Evolutionary conservation across 2,113 vertebrate species (phyloP), one percentile per base, ranked within the genome.

Genomic region (Lichenostomus cassidix): DNA sequence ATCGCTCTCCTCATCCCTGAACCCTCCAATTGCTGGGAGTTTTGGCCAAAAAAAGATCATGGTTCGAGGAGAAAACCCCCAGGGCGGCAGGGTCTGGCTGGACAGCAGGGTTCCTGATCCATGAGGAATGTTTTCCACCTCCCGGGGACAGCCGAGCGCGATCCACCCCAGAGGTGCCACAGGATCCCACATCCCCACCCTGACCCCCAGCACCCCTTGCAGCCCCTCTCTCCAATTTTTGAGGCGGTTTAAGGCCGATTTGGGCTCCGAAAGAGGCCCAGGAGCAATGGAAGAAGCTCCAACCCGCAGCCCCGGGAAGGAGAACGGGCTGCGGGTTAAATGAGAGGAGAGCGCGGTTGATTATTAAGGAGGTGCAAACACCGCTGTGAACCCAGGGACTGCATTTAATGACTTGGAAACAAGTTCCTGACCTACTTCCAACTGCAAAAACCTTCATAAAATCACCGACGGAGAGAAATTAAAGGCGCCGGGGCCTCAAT

Each of bases 361-460:
- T 33, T 56, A 20, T 37, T n/a, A 24, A 73, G 71, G 46, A 93
- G 90, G 88, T 67, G 94, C 86, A 67, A 87, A 91, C 80, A 64
- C 56, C 17, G 28, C 91, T 70, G 92, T 8, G 64, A 94, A 70
- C 91, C 89, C 91, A 7, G 91, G 91, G 95, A 89, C 89, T 89
- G 39, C 91, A 41, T 22, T 84, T 92, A 95, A 91, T 75, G 92
- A 70, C 92, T 94, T 59, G 91, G 91, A 97, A 97, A 95, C 86
- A 78, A 90, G 83, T 95, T 95, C 86, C 84, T 95, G 94, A 97
- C 96, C 95, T 93, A 94, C 71, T 97, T 97, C 83, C 71, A 88
- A 59, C 89, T n/a, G 79, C 86, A 50, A 50, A 90, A 94, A 33
- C 83, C 53, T 74, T 42, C 5, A 1, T 9, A 24, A 82, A 63